Conservation (phyloP, 2,797 vertebrate species). For the Galagoides demidoff region DNA sequence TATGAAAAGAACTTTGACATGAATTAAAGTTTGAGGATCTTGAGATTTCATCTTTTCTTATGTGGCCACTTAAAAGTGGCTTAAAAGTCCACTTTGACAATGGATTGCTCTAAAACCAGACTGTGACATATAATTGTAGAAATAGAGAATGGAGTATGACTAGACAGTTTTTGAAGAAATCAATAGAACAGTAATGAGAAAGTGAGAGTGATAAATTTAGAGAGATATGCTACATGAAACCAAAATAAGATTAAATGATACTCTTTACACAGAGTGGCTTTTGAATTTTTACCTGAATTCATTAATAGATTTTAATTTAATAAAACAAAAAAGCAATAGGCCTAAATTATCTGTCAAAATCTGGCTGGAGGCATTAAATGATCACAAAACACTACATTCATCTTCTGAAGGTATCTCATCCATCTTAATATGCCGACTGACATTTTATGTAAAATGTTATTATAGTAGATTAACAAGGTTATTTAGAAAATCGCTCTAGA, state of each 20-base stretch:
- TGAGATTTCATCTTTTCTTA: slow-evolving; percentile 48
- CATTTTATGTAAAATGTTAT: neutral
- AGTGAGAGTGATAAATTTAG: slow-evolving; percentile 7
- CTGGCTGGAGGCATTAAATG: slow-evolving; percentile 23
- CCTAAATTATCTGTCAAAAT: slow-evolving; percentile 37
- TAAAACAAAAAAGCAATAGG: slow-evolving; percentile 14
- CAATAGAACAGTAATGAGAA: slow-evolving; percentile 15
- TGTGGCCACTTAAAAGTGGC: slow-evolving; percentile 46
- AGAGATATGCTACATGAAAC: slow-evolving; percentile 26
- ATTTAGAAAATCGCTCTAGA: slow-evolving; percentile 52
- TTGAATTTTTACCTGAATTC: slow-evolving; percentile 38
- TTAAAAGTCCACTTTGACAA: slow-evolving; percentile 64
- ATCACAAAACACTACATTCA: neutral
- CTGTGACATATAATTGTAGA: neutral
- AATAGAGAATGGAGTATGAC: slow-evolving; percentile 1
- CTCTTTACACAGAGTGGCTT: neutral
- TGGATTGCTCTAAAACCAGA: slow-evolving; percentile 43
- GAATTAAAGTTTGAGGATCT: slow-evolving; percentile 35
- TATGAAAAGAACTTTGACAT: slow-evolving; percentile 44
- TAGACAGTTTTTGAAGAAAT: slow-evolving; percentile 22
- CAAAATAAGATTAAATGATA: slow-evolving; percentile 49
- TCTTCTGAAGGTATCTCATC: neutral
- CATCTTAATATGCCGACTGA: neutral
- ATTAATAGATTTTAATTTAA: slow-evolving; percentile 46
- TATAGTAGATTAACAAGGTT: neutral